These are phyloP conservation scores for Globodera ellingtonae DNA, from an alignment of 1,140 invertebrate genomes.

Conservation along the genomic window DNA sequence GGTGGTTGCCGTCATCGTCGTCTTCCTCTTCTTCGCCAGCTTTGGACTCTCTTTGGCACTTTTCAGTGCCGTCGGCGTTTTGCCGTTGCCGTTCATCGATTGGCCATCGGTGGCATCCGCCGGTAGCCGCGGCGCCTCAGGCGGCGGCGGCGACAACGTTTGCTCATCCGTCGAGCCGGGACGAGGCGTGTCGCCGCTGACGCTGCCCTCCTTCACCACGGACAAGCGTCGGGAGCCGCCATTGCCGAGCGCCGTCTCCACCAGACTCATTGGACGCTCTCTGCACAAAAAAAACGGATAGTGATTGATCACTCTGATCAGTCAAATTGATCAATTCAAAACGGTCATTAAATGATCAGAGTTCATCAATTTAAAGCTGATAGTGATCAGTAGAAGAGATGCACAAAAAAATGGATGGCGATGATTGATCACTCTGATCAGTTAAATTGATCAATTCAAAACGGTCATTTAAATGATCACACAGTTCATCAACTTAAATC, in stretches of 20 bases:
- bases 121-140: background rate
- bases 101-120: background rate
- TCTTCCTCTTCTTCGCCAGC: background rate
- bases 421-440: no score
- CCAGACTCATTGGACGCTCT: constrained; percentile 22
- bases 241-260: constrained; percentile 1
- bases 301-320: no score
- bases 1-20: constrained; percentile 3
- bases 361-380: no score
- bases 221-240: background rate
- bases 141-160: background rate
- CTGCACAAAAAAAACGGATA: background rate
- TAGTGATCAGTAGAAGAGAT: background rate
- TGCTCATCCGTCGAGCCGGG: constrained; percentile 2
- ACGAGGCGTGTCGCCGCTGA: background rate
- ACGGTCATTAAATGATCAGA: no score
- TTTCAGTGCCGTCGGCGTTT: constrained; percentile 2
- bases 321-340: no score
- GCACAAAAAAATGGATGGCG: background rate
- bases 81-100: background rate
- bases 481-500: no score
- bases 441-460: no score
- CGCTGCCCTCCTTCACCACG: constrained; percentile 12
- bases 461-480: no score
- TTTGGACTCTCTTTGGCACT: constrained; percentile 5